phyloP scores from a whole-genome alignment of 2,888 invertebrate genomes.

The Drosophila neotestacea region DNA sequence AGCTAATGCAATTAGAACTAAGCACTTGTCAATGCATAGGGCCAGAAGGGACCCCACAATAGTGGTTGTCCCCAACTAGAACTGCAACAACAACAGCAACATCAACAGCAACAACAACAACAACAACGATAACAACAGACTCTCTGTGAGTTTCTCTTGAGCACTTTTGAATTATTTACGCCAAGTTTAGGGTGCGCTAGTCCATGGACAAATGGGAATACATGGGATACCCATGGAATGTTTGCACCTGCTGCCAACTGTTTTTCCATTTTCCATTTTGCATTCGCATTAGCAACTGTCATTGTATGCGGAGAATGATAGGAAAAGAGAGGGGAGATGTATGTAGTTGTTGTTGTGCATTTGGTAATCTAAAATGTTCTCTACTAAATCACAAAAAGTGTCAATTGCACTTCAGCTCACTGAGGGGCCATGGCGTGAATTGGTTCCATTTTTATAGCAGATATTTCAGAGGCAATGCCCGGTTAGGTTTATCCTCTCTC shows the following conservation, averaged over 20 bases:
- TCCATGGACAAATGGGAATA: slow-evolving; percentile 20
- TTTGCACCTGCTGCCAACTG: slow-evolving; percentile 60
- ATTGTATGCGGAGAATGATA: slow-evolving; percentile 14
- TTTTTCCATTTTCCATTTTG: slow-evolving; percentile 52
- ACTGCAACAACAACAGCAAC: neutral
- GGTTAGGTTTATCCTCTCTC: slow-evolving; percentile 3
- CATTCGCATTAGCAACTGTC: slow-evolving; percentile 68
- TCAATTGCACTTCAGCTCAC: slow-evolving; percentile 69
- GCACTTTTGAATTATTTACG: slow-evolving; percentile 73
- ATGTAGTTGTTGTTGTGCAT: slow-evolving; percentile 46
- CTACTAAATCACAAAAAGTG: slow-evolving; percentile 75
- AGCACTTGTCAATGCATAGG: slow-evolving; percentile 52
- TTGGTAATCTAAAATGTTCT: slow-evolving; percentile 68
- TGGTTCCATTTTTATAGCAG: slow-evolving; percentile 38
- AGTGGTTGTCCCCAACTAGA: slow-evolving; percentile 10
- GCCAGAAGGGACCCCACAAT: slow-evolving; percentile 8
- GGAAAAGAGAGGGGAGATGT: neutral
- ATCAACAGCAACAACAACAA: slow-evolving; percentile 5
- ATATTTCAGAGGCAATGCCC: slow-evolving; percentile 47
- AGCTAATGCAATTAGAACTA: slow-evolving; percentile 69
- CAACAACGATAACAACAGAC: neutral
- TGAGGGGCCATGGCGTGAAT: slow-evolving; percentile 16
- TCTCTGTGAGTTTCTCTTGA: slow-evolving; percentile 41
- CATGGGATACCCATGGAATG: slow-evolving; percentile 17
- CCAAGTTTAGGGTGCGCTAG: slow-evolving; percentile 54